These are phyloP conservation scores for Drosophila auraria DNA, from an alignment of 1,140 invertebrate genomes.

Conservation along the genomic window DNA sequence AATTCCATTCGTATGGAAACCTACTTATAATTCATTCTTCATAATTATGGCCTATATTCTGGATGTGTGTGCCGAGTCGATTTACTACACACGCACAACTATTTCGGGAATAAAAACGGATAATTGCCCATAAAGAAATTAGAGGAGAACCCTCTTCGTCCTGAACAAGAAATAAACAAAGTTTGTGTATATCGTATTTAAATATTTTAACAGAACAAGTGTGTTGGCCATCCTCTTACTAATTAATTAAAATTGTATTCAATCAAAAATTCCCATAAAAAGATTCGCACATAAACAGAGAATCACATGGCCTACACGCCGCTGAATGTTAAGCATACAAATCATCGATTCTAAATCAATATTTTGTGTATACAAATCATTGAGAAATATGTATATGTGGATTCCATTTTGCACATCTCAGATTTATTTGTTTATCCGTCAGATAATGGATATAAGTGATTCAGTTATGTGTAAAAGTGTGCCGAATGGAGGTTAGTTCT, in stretches of 20 bases:
- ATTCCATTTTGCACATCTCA: conserved; percentile 45
- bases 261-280: conserved; percentile 3
- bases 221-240: neutral
- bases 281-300: conserved; percentile 5
- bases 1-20: neutral
- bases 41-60: conserved; percentile 28
- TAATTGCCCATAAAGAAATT: conserved; percentile 5
- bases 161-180: neutral
- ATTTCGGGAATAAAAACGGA: conserved; percentile 29
- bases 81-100: conserved; percentile 38
- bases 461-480: conserved; percentile 34
- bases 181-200: neutral
- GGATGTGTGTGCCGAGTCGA: conserved; percentile 3
- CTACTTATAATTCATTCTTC: conserved; percentile 4
- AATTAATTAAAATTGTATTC: neutral
- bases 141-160: neutral
- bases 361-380: conserved; percentile 52
- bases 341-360: conserved; percentile 43
- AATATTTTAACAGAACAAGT: neutral
- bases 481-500: conserved; percentile 21
- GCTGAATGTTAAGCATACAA: conserved; percentile 32
- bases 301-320: conserved; percentile 27
- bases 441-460: conserved; percentile 24
- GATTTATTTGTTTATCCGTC: conserved; percentile 31
- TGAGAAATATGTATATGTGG: conserved; percentile 25